Base-by-base conservation (phyloP, 30 jellyfish, hydroid and myxozoan genomes). In the Aurelia sp. region DNA sequence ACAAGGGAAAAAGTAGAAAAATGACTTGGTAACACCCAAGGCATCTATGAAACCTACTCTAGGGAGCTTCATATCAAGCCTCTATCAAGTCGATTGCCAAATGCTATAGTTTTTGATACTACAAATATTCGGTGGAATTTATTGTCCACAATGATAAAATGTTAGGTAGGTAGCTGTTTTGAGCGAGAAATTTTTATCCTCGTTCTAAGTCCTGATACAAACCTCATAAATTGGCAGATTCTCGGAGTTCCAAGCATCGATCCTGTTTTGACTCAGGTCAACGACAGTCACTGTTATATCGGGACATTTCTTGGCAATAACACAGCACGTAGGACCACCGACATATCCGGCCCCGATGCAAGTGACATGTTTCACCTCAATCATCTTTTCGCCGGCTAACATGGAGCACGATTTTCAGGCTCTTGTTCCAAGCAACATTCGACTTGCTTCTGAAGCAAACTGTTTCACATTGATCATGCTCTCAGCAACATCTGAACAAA, bases 331-430 rank as follows among this genome's bases (percentile, higher is more conserved):
- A 19, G 98, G 98, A 64, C 98, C 99, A 67, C 99, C 99, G 21
- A 95, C 99, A 78, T 95, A 95, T 13, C 99, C 99, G 13, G 99
- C 99, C 21, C 99, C 99, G 11, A 95, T 90, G 62, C 98, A 95
- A 38, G 95, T 74, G 27, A 95, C 83, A 58, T 76, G 86, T 38
- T 74, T 90, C 44, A 94, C 71, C 44, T 55, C 84, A 22, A 24
- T 74, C 93, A 84, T 84, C 63, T 51, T 57, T 40, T 44, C 55
- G 15, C 55, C 55, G 59, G 18, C 22, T 10, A 69, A 44, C 0
- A 31, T 27, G n/a, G n/a, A 22, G 35, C n/a, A 12, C 31, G 63
- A 22, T 12, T 16, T 21, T 17, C 24, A 13, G 61, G 57, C 22
- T 22, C 63, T 55, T 51, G 33, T 18, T 24, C 61, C 5, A 21